These are phyloP conservation scores for Vesta saturnalis DNA, from an alignment of 2,888 invertebrate genomes.

Conservation along the genomic window DNA sequence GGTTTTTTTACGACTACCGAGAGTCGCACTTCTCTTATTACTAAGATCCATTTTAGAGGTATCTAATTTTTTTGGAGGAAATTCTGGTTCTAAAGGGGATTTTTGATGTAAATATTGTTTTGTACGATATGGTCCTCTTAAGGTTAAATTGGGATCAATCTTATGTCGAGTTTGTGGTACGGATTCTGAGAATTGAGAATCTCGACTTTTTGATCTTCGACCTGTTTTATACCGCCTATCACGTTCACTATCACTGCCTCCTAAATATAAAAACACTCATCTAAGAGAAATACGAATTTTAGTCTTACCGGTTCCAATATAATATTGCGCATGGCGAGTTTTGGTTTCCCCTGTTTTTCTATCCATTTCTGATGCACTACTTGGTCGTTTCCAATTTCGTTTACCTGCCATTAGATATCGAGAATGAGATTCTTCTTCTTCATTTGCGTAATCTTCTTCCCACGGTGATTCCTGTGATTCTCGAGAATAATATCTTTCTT, in stretches of 20 bases:
- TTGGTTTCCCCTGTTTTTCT: slow-evolving; percentile 61
- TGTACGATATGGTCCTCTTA: slow-evolving; percentile 50
- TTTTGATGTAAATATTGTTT: slow-evolving; percentile 52
- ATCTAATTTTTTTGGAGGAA: slow-evolving; percentile 44
- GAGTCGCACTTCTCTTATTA: slow-evolving; percentile 52
- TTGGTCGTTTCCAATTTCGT: slow-evolving; percentile 66
- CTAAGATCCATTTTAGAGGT: slow-evolving; percentile 45
- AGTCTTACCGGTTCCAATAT: slow-evolving; percentile 45
- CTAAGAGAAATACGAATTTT: no score
- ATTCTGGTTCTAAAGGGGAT: slow-evolving; percentile 69
- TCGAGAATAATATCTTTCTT: slow-evolving; percentile 58
- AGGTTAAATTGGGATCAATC: slow-evolving; percentile 54
- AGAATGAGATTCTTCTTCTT: slow-evolving; percentile 54
- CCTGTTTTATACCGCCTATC: slow-evolving; percentile 65
- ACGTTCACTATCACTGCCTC: slow-evolving; percentile 68
- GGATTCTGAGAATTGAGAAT: slow-evolving; percentile 59
- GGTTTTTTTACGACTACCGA: slow-evolving; percentile 51
- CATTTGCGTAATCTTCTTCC: slow-evolving; percentile 67
- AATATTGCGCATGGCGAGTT: slow-evolving; percentile 50
- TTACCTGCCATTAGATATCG: slow-evolving; percentile 55
- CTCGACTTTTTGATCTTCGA: slow-evolving; percentile 62
- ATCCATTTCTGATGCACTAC: slow-evolving; percentile 68
- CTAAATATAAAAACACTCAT: slow-evolving; percentile 41
- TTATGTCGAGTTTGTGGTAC: slow-evolving; percentile 55
- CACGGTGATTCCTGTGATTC: slow-evolving; percentile 66